Base-by-base conservation (phyloP, 2,113 vertebrate species). In the Paradisaea rubra region DNA sequence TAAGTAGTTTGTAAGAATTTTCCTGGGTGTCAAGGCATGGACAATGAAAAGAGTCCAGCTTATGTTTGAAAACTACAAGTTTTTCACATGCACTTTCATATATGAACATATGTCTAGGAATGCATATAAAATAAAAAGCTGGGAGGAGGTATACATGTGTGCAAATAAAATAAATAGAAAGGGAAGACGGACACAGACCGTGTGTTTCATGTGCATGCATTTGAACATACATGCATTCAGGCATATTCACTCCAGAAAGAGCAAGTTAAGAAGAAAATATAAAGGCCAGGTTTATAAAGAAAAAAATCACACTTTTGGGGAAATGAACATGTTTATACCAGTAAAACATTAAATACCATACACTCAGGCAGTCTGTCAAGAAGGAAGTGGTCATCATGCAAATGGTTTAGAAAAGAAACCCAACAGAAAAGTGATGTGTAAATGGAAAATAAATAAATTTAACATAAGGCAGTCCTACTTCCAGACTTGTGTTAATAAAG, bases 401-500 rank as follows among this genome's bases (percentile, higher is more conserved):
- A 89, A 56, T 70, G 19, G 22, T 91, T 91, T 76, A 81, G 92
- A 71, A 89, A 96, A 93, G 60, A 91, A 93, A 93, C 23, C 25
- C 60, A 39, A 81, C 49, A 71, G 16, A 83, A 88, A 69, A 94
- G 60, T 24, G 27, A 49, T 20, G 60, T 59, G 56, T 81, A 90
- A 92, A 86, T 20, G 95, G 95, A 98, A 98, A 96, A 96, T 82
- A 96, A 97, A 93, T 78, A 94, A 82, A 70, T 63, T 16, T 50
- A 45, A 24, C 35, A 45, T 86, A 77, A 94, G 85, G 59, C 57
- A 47, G 30, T 76, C 86, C 80, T 82, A 57, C 65, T 96, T 88
- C 94, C 97, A 97, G 96, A 94, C 94, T 88, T 8, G 6, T 91
- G 92, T 81, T 96, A 96, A 97, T 97, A 94, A 97, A 95, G 83